phyloP scores from a whole-genome alignment of 2,113 vertebrate species.

The Haemorhous mexicanus region DNA sequence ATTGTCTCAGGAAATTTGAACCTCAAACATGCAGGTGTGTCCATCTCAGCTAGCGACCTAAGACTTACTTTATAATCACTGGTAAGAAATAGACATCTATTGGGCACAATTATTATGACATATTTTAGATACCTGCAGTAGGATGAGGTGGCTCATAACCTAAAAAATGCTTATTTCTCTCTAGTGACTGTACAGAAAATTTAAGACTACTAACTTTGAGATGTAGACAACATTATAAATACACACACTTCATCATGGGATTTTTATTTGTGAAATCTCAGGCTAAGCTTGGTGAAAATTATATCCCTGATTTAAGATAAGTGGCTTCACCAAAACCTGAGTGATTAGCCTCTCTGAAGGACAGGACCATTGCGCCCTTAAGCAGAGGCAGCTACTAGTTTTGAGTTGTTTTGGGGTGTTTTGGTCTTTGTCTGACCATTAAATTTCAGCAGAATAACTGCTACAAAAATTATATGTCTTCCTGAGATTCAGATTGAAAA shows the following conservation, averaged over 20 bases:
- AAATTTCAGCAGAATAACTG: neutral
- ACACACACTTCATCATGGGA: fast-evolving
- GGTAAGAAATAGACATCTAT: neutral
- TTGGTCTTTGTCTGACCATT: neutral
- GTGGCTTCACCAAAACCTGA: neutral
- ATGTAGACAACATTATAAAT: neutral
- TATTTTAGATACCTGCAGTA: neutral
- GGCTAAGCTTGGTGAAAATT: neutral
- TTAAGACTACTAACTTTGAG: neutral
- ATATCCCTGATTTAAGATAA: neutral
- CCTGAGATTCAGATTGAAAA: neutral
- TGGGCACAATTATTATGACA: neutral
- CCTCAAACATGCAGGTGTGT: neutral
- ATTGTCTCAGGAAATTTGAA: neutral
- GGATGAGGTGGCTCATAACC: neutral
- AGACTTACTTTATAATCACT: neutral
- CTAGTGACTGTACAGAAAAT: neutral
- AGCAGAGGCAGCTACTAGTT: neutral
- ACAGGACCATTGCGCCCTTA: neutral
- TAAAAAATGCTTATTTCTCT: neutral
- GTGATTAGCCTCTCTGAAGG: neutral
- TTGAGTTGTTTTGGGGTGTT: fast-evolving
- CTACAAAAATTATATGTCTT: neutral
- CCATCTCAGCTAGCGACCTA: neutral
- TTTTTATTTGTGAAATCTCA: neutral